Evolutionary conservation across 2,113 vertebrate genomes (phyloP), one percentile per base, ranked within the genome.

Genomic region (Stegostoma tigrinum): DNA sequence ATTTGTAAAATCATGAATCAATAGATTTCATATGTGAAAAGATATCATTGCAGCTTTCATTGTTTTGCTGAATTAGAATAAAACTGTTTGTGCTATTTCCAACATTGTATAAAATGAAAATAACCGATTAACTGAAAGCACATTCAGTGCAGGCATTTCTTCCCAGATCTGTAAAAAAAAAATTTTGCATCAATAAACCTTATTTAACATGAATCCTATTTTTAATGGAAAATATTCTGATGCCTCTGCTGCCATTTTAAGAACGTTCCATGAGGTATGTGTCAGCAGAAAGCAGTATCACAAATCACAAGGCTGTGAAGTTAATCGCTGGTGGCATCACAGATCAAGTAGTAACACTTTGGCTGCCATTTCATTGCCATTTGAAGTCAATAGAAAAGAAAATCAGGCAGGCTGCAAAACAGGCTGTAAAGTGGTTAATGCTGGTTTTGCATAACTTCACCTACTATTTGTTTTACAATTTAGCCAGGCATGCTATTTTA

Each of bases 1-100:
- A 90, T 93, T 93, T 38, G 66, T 23, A 93, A 93, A 19, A 34
- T 61, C n/a, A 67, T 64, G 61, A 93, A 67, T 93, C 66, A 93
- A 67, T 91, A 93, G 19, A 19, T 93, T 93, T 93, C 61, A 38
- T 38, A 10, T 24, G 8, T 34, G 34, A 38, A 64, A 90, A 90
- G 27, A 30, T 64, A 34, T 24, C 30, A 27, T 55, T n/a, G 61
- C 61, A 3, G 89, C 21, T 34, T 19, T 61, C n/a, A 89, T 30
- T 3, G 89, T 42, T 93, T 93, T n/a, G 23, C 15, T 38, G 64
- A 19, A 93, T 66, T 93, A 38, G n/a, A 66, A 66, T 90, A 90
- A 90, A 61, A 24, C 48, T 17, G 34, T 8, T 66, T 66, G 19
- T 93, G 30, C 34, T 93, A 23, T 66, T 66, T 64, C 61, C 89